Conservation (phyloP, 2,888 invertebrate genomes). For the Galeopsomyia nigrocyanea region DNA sequence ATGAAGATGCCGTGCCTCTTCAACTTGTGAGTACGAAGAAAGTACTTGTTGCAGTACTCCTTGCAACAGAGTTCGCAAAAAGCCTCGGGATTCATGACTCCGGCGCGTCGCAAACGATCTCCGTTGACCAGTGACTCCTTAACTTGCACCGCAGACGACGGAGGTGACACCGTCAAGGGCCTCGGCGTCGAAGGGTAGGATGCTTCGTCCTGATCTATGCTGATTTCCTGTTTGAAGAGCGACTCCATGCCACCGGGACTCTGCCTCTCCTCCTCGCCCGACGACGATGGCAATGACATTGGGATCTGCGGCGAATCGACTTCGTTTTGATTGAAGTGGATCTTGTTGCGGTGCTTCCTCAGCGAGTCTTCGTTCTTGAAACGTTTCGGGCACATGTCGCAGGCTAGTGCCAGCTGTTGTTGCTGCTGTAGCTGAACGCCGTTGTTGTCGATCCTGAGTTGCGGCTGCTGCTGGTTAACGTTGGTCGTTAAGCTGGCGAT, state of each 20-base stretch:
- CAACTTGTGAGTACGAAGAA: constrained; percentile 91
- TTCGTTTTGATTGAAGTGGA: constrained; percentile 71
- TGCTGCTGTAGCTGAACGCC: constrained; percentile 36
- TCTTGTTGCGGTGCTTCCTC: constrained; percentile 78
- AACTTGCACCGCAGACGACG: constrained; percentile 73
- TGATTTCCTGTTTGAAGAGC: constrained; percentile 64
- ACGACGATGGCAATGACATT: constrained; percentile 29
- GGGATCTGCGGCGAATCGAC: constrained; percentile 53
- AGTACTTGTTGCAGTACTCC: constrained; percentile 94
- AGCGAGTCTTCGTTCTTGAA: constrained; percentile 82
- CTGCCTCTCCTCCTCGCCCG: constrained; percentile 58
- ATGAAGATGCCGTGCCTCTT: constrained; percentile 90
- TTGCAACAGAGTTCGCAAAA: constrained; percentile 94
- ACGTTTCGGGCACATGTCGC: constrained; percentile 81
- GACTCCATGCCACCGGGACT: constrained; percentile 63
- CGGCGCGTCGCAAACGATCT: constrained; percentile 82
- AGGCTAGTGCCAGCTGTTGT: constrained; percentile 68
- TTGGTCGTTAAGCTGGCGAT: constrained; percentile 46
- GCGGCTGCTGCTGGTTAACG: constrained; percentile 45
- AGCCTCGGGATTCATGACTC: constrained; percentile 89
- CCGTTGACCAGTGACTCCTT: constrained; percentile 81
- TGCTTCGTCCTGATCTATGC: constrained; percentile 63
- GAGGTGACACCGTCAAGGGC: constrained; percentile 56
- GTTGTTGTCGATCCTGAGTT: constrained; percentile 52
- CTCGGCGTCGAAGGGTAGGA: constrained; percentile 59